Conservation (phyloP, 2,888 invertebrate species). For the Tortricodes alternella region DNA sequence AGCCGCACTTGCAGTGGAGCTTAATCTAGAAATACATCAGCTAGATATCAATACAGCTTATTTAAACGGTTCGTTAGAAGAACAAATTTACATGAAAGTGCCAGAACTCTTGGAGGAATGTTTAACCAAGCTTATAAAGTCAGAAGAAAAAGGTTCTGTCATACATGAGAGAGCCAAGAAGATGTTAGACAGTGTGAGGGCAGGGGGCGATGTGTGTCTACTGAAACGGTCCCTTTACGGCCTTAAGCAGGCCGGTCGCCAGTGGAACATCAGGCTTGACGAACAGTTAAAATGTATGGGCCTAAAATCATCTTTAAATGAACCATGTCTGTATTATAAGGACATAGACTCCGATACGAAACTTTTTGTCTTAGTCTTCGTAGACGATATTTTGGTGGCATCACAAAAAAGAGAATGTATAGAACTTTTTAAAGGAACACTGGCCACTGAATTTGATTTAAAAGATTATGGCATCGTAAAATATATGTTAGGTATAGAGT, state of each 20-base stretch:
- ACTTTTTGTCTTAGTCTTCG: not conserved
- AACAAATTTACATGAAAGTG: not conserved
- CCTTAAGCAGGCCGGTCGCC: not conserved
- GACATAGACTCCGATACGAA: not conserved
- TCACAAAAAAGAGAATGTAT: not conserved
- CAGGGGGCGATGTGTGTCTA: not conserved
- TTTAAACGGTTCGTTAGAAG: not conserved
- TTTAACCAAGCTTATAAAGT: not conserved
- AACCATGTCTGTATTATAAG: not conserved
- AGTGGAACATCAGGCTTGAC: conserved; percentile 1
- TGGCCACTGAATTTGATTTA: conserved; percentile 3
- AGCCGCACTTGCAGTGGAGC: conserved; percentile 1
- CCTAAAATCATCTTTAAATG: not conserved
- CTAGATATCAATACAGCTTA: conserved; percentile 3
- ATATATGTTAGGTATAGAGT: not conserved
- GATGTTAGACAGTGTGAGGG: not conserved
- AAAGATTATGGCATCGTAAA: conserved; percentile 7
- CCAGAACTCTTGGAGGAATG: not conserved
- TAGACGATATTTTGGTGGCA: not conserved
- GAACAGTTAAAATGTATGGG: not conserved
- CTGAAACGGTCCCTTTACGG: not conserved
- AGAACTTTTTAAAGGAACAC: not conserved
- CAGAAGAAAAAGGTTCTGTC: not conserved
- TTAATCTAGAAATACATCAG: conserved; percentile 5
- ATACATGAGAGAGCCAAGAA: not conserved